Conservation (phyloP, 1,140 invertebrate species). For the Pachypeltis micranthus region DNA sequence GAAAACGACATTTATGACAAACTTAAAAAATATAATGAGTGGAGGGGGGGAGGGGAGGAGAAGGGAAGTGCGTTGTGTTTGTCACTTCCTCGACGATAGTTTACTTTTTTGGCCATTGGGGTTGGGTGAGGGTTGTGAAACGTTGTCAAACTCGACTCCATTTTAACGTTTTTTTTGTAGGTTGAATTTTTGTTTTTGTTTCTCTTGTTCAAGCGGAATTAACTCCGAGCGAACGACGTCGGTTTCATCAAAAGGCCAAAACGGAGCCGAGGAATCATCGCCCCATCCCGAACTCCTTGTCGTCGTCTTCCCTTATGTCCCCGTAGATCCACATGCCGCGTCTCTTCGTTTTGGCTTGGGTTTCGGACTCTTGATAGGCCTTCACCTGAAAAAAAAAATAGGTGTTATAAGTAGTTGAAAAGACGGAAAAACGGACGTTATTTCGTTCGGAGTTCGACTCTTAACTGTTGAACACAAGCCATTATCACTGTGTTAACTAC, state of each 20-base stretch:
- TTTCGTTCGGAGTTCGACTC: no score
- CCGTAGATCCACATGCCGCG: slow-evolving; percentile 90
- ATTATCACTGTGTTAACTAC: no score
- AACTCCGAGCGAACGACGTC: not conserved
- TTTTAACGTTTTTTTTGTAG: not conserved
- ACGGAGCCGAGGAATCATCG: slow-evolving; percentile 12
- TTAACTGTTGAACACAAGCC: not conserved
- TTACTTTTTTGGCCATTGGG: not conserved
- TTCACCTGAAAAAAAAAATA: slow-evolving; percentile 44
- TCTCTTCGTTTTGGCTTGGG: slow-evolving; percentile 70
- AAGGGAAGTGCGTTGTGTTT: no score
- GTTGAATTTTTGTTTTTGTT: not conserved
- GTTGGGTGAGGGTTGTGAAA: not conserved
- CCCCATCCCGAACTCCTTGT: slow-evolving; percentile 66
- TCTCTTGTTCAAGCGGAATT: not conserved
- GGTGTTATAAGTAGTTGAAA: no score
- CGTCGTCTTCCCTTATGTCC: slow-evolving; percentile 90
- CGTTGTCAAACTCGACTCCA: no score
- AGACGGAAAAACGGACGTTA: not conserved
- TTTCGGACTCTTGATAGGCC: slow-evolving; percentile 74
- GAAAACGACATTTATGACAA: no score
- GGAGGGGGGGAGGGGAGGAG: no score
- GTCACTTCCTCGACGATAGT: not conserved
- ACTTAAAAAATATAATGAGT: no score
- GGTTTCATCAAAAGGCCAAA: not conserved